A percentile compares a stretch with the other conserved stretches of the same genome.
phyloP scores from a whole-genome alignment of 1,140 invertebrate genomes.

The Achatina immaculata region DNA sequence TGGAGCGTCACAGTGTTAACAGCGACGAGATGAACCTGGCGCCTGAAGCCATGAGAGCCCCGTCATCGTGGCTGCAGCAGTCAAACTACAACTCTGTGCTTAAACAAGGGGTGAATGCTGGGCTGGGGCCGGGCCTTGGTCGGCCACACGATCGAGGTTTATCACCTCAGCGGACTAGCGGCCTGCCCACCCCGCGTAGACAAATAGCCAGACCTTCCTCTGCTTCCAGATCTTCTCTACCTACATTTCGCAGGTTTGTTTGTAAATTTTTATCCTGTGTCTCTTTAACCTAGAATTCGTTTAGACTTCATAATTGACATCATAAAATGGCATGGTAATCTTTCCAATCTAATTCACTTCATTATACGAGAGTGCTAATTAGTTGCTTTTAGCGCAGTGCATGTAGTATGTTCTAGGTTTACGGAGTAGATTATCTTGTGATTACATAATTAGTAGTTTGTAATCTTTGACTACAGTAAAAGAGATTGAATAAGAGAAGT shows the following conservation, averaged over 20 bases:
- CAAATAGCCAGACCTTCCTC: conserved; percentile 16
- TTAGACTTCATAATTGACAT: not conserved
- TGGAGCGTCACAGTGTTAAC: conserved; percentile 29
- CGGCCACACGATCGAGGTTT: conserved; percentile 6
- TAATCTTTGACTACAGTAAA: no score
- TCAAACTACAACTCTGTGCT: not conserved
- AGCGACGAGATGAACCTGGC: conserved; percentile 34
- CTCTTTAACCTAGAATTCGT: not conserved
- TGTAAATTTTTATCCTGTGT: not conserved
- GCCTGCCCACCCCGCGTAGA: conserved; percentile 10
- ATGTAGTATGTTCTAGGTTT: not conserved
- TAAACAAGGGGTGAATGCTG: not conserved
- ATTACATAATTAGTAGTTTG: not conserved
- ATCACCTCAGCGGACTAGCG: conserved; percentile 19
- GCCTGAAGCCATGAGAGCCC: conserved; percentile 12
- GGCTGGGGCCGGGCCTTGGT: not conserved
- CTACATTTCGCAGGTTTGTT: conserved; percentile 24
- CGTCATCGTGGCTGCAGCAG: conserved; percentile 22
- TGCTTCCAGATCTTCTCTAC: conserved; percentile 30
- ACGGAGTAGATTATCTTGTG: not conserved
- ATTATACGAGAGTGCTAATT: not conserved
- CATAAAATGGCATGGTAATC: not conserved
- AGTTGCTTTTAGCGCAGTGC: not conserved
- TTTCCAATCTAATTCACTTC: not conserved
- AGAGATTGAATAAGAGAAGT: no score